Conservation (phyloP, 2,888 invertebrate genomes). For the Sepioteuthis lessoniana region DNA sequence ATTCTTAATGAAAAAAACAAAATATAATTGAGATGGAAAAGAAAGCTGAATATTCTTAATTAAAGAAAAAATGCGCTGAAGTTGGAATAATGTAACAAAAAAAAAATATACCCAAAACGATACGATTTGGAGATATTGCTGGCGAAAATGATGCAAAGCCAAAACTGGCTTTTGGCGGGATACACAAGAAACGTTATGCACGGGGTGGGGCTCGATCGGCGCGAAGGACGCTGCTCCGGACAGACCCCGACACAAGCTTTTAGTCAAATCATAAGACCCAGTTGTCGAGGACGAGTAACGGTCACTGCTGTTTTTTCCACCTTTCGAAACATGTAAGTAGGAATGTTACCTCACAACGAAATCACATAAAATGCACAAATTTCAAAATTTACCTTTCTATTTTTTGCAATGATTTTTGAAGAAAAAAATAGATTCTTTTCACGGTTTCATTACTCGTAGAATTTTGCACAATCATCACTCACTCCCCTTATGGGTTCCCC, state of each 20-base stretch:
- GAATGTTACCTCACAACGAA: not conserved
- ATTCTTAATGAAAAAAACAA: too few relatives aligned
- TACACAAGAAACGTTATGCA: not conserved
- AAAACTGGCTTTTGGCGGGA: not conserved
- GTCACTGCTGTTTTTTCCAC: not conserved
- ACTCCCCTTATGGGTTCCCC: too few relatives aligned
- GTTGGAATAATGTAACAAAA: not conserved
- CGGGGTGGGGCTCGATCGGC: not conserved
- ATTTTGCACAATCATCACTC: too few relatives aligned
- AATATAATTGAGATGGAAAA: too few relatives aligned
- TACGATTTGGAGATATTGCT: not conserved
- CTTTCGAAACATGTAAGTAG: constrained; percentile 13
- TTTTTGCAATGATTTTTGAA: too few relatives aligned
- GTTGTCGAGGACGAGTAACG: not conserved
- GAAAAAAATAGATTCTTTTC: too few relatives aligned
- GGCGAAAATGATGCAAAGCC: not conserved
- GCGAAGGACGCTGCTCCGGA: not conserved
- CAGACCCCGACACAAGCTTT: not conserved
- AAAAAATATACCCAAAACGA: not conserved
- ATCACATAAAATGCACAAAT: not conserved
- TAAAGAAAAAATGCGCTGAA: too few relatives aligned
- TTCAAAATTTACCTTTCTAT: too few relatives aligned
- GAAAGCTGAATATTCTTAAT: too few relatives aligned
- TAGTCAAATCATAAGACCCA: not conserved
- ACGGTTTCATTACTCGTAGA: too few relatives aligned